Percentiles rank a stretch among this genome's conserved stretches.
Conservation (phyloP, 2,113 vertebrate species). For the Tetrao urogallus region DNA sequence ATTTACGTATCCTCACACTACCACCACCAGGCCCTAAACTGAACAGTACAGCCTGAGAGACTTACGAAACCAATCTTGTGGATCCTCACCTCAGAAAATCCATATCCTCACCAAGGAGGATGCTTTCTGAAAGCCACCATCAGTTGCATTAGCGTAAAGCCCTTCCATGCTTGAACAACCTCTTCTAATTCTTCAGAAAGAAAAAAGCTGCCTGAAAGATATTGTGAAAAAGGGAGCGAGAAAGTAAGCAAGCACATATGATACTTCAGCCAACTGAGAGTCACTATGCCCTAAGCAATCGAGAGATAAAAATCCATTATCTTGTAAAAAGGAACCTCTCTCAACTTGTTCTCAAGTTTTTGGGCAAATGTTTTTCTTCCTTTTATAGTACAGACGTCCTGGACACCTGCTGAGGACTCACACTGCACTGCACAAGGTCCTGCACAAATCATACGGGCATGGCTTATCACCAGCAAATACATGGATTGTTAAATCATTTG, state of each 20-base stretch:
- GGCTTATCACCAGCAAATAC: not conserved
- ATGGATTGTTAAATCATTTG: not conserved
- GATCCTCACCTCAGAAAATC: not conserved
- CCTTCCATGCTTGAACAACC: not conserved
- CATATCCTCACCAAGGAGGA: not conserved
- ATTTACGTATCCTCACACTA: not conserved
- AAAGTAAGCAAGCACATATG: not conserved
- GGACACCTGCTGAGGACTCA: not conserved
- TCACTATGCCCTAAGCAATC: not conserved
- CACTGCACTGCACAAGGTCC: fast-evolving
- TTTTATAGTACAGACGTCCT: not conserved
- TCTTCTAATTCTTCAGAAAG: conserved; percentile 13
- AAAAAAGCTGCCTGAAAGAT: not conserved
- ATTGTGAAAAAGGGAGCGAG: fast-evolving
- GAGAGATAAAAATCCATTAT: not conserved
- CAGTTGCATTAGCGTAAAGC: not conserved
- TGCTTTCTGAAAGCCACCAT: not conserved
- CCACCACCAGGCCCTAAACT: not conserved
- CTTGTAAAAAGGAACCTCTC: not conserved
- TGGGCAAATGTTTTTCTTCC: not conserved
- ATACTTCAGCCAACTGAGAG: not conserved
- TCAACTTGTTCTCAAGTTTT: not conserved
- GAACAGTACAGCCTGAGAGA: not conserved
- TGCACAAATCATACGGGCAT: not conserved
- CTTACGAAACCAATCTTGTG: fast-evolving